phyloP scores from a whole-genome alignment of 2,888 invertebrate genomes.

The Pyralis farinalis region DNA sequence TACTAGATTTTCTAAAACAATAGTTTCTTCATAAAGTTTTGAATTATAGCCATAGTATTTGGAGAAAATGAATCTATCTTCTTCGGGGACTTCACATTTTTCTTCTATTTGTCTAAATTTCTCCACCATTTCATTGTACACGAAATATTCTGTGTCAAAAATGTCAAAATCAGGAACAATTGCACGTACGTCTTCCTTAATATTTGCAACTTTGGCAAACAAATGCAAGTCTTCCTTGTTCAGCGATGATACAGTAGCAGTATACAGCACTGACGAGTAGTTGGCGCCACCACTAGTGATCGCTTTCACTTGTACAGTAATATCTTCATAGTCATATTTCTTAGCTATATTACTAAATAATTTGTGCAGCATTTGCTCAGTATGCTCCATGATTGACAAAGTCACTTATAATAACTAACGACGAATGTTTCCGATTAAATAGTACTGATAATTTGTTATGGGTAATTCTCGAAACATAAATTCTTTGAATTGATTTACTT shows the following conservation, averaged over 20 bases:
- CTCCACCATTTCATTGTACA: slow-evolving; percentile 25
- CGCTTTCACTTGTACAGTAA: slow-evolving; percentile 9
- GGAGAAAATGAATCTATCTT: slow-evolving; percentile 10
- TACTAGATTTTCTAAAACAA: slow-evolving; percentile 39
- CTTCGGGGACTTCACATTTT: neutral
- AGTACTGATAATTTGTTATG: too few species aligned
- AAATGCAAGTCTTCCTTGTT: slow-evolving; percentile 16
- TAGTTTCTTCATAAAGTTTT: slow-evolving; percentile 28
- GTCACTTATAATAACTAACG: neutral
- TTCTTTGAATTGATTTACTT: too few species aligned
- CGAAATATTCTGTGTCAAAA: slow-evolving; percentile 24
- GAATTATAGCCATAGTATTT: slow-evolving; percentile 27
- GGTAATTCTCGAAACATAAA: too few species aligned
- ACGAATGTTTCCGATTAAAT: too few species aligned
- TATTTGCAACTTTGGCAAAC: slow-evolving; percentile 25
- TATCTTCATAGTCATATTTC: slow-evolving; percentile 10
- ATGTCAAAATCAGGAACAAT: slow-evolving; percentile 11
- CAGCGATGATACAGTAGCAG: slow-evolving; percentile 6
- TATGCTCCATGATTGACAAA: slow-evolving; percentile 10
- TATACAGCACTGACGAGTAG: slow-evolving; percentile 19
- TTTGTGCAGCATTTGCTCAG: slow-evolving; percentile 7
- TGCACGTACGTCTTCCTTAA: slow-evolving; percentile 23
- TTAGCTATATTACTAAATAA: slow-evolving; percentile 12
- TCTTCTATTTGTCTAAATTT: slow-evolving; percentile 21
- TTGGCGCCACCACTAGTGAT: slow-evolving; percentile 21